Percentiles rank a stretch among this genome's conserved stretches.
Evolutionary conservation across 1,140 invertebrate genomes (phyloP).

Genomic region (Drosophila bifasciata): DNA sequence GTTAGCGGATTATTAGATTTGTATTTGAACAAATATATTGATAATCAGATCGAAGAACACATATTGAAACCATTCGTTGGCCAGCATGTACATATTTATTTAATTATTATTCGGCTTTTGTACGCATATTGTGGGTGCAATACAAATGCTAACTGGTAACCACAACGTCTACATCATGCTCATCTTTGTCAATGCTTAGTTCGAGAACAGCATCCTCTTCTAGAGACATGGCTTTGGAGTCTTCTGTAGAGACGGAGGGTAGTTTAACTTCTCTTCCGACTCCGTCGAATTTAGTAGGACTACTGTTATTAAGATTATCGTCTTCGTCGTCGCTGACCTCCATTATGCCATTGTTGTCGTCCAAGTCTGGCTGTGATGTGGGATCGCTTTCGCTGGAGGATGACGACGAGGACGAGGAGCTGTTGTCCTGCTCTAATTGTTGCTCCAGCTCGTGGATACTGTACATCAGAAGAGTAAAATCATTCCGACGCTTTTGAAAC

Average conservation of each 20-base stretch:
- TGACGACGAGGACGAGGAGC: conserved; percentile 47
- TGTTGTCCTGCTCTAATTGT: conserved; percentile 88
- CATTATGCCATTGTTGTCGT: conserved; percentile 73
- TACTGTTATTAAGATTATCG: conserved; percentile 56
- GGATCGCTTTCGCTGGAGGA: conserved; percentile 45
- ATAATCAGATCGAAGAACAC: too few relatives aligned
- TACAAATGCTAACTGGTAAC: conserved; percentile 45
- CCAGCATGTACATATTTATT: not conserved
- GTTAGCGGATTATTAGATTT: too few relatives aligned
- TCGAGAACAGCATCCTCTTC: conserved; percentile 79
- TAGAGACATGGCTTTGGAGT: conserved; percentile 76
- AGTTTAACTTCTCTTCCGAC: conserved; percentile 35
- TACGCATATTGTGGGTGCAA: too few relatives aligned
- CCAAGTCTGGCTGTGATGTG: conserved; percentile 32
- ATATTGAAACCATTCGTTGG: too few relatives aligned
- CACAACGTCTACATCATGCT: conserved; percentile 66
- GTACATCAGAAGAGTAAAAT: conserved; percentile 94
- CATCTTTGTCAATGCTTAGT: conserved; percentile 77
- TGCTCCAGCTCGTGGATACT: conserved; percentile 91
- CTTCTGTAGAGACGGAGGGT: conserved; percentile 60
- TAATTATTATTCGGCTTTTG: conserved; percentile 1
- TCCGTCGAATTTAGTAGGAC: conserved; percentile 55
- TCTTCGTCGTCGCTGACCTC: conserved; percentile 77
- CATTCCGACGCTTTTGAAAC: conserved; percentile 92
- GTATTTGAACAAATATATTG: too few relatives aligned